Evolutionary conservation across 2,888 invertebrate genomes (phyloP), one percentile per base, ranked within the genome.

Genomic region (Ypsolopha scabrella): DNA sequence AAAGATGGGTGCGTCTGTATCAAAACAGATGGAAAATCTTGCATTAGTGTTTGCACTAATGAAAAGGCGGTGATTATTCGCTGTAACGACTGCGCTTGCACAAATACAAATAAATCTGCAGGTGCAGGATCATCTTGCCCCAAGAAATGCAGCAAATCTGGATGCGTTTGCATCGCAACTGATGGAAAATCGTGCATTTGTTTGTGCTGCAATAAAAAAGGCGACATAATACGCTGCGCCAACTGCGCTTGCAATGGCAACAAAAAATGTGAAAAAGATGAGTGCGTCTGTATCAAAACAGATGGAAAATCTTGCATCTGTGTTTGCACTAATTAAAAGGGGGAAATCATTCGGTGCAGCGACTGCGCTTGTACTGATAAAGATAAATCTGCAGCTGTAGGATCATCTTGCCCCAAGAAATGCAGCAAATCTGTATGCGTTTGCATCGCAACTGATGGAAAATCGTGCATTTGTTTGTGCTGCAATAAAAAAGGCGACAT

Each of bases 241-340:
- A 62, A 65, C 49, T 71, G 73, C 52, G 57, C 62, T 34, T 68
- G 67, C 45, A 54, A 56, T 11, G 52, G 41, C 3, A 39, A 45
- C 37, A 53, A 49, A 7, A 52, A 52, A 36, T 58, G 58, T 37
- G 51, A 44, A 4, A 56, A 56, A 41, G 46, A 35, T n/a, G 50
- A 51, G 11, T 44, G 58, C 14, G 33, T 55, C 14, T 60, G 60
- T 41, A 51, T 58, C 34, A 24, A 50, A 7, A 58, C 58, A n/a
- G 52, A 50, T 7, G 58, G 58, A 37, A 46, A 46, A 35, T 2
- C 14, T 44, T 44, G 50, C 13, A 37, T 11, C 36, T 59, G 58
- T 45, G 54, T 56, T 36, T 61, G 60, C 49, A 34, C 10, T 6
- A n/a, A 11, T 59, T 56, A 36, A 51, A 51, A 4, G 48, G 51